These are phyloP conservation scores for Euborellia annulipes DNA, from an alignment of 1,140 invertebrate species.

Conservation along the genomic window DNA sequence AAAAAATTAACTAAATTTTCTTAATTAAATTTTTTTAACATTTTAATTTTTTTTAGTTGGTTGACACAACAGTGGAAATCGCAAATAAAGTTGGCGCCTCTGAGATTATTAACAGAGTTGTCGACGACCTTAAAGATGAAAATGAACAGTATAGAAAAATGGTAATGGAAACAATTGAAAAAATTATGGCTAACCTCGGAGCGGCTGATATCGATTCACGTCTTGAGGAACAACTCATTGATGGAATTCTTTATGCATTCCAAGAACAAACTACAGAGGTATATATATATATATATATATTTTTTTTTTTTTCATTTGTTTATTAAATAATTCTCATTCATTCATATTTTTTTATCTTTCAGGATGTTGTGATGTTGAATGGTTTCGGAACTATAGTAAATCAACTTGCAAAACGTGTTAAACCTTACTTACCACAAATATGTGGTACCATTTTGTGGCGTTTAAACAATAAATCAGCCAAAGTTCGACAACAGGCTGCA, in stretches of 20 bases:
- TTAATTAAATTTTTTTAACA: slow-evolving; percentile 2
- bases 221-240: slow-evolving; percentile 96
- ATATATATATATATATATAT: slow-evolving; percentile 19
- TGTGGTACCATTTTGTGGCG: slow-evolving; percentile 99
- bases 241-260: slow-evolving; percentile 98
- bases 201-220: slow-evolving; percentile 95
- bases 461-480: slow-evolving; percentile 98
- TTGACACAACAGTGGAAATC: slow-evolving; percentile 99
- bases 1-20: slow-evolving; percentile 6
- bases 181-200: slow-evolving; percentile 94
- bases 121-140: slow-evolving; percentile 98
- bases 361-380: slow-evolving; percentile 99
- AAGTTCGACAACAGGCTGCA: slow-evolving; percentile 97
- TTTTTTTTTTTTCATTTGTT: slow-evolving; percentile 13
- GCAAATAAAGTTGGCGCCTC: slow-evolving; percentile 98
- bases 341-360: slow-evolving; percentile 16
- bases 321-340: slow-evolving; percentile 10
- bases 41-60: slow-evolving; percentile 41
- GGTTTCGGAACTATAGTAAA: slow-evolving; percentile 99
- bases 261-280: slow-evolving; percentile 98
- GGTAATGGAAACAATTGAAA: slow-evolving; percentile 99
- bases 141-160: slow-evolving; percentile 99
- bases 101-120: slow-evolving; percentile 96
- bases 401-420: slow-evolving; percentile 90
- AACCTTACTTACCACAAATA: slow-evolving; percentile 97